A percentile compares a stretch with the other conserved stretches of the same genome.
These are phyloP conservation scores for Cherax quadricarinatus DNA, from an alignment of 1,140 invertebrate genomes.

Conservation along the genomic window DNA sequence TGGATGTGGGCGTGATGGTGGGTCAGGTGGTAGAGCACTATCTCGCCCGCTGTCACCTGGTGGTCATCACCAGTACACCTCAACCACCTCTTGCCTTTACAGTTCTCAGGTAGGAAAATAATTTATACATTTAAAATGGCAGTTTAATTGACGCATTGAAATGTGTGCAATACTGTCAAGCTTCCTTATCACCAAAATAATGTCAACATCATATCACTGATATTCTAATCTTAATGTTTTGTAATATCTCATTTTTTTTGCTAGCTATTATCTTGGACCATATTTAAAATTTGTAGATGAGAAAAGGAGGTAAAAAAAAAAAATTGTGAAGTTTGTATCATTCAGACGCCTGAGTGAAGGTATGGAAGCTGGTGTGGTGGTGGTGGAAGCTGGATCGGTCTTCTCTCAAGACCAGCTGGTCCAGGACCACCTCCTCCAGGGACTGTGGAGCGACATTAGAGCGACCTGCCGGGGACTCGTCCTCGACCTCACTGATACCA, in stretches of 20 bases:
- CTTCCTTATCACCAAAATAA: too few relatives aligned
- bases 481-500: neutral
- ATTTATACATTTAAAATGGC: neutral
- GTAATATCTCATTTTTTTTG: too few relatives aligned
- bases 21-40: neutral
- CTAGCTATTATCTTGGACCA: too few relatives aligned
- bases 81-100: neutral
- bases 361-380: too few relatives aligned
- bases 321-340: too few relatives aligned
- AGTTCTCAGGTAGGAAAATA: neutral
- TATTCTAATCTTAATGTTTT: too few relatives aligned
- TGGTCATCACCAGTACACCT: conserved; percentile 12
- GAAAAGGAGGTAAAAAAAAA: too few relatives aligned
- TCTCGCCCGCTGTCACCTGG: neutral
- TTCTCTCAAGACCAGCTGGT: neutral
- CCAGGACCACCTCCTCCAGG: neutral
- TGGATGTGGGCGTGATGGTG: conserved; percentile 14
- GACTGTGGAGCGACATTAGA: neutral
- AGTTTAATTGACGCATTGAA: too few relatives aligned
- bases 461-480: neutral
- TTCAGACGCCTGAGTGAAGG: too few relatives aligned
- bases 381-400: neutral
- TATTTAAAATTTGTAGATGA: too few relatives aligned
- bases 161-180: too few relatives aligned
- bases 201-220: neutral